Evolutionary conservation across 1,140 invertebrate species (phyloP), one percentile per base, ranked within the genome.

Genomic region (Pararge aegeria): DNA sequence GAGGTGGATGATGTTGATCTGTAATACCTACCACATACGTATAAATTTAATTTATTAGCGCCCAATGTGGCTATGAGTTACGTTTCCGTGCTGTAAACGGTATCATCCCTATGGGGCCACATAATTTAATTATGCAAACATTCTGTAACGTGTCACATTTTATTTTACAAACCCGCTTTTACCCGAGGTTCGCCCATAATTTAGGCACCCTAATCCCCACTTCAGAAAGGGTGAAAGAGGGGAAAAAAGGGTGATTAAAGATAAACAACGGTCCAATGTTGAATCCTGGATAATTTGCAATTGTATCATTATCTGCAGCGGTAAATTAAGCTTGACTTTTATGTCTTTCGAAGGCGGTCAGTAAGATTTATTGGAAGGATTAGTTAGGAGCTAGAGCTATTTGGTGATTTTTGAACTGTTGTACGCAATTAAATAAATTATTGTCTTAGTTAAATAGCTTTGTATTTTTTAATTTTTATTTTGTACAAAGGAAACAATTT

Each of bases 241-340:
- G 74, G 73, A 80, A 79, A 83, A 70, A 73, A 76, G 81, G 81
- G 81, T 77, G 80, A 86, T 86, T 83, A 79, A 80, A 85, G 84
- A 87, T 87, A 88, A 87, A 86, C 79, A 86, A 79, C 72, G 73
- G 68, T 72, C 75, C 53, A 75, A 78, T 75, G 76, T 73, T 67
- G 69, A 46, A 70, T 61, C 69, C 62, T 55, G 68, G 62, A 79
- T 84, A 84, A 83, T 85, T 87, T 84, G 80, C 83, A 80, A 84
- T 80, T 83, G 76, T 83, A 78, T 80, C 76, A 82, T 86, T 82
- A 80, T 83, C 76, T 78, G 71, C 55, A 55, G 67, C 66, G 66
- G 68, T 79, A 78, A 84, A 83, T 83, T 76, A 73, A 77, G 75
- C 55, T 61, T 49, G 75, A 80, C 61, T 81, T 83, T 81, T 75